Base-by-base conservation (phyloP, 37 sponge, comb jelly and placozoan species). In the Cliona cf. orientalis region DNA sequence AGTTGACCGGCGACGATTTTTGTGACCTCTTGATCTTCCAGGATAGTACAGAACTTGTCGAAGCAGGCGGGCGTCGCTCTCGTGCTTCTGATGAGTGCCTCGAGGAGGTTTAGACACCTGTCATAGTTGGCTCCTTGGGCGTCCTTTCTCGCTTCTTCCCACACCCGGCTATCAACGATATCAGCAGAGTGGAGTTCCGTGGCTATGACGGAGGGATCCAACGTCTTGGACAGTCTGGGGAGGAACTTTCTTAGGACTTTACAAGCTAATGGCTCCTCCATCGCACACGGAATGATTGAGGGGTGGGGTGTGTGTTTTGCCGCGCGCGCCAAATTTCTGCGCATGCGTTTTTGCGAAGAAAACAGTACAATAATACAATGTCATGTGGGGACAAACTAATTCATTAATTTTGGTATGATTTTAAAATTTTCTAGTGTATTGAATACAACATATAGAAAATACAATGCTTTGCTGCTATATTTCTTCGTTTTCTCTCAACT, bases 141-240 rank as follows among this genome's bases (percentile, higher is more conserved):
- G 32, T 42, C 63, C 29, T 12, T 37, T n/a, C 45, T 62, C 42
- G 78, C 78, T 42, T 76, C 32, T 2, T 76, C 78, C 78, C 78
- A 76, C 40, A 7, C 64, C 28, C 33, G n/a, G 28, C 40, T 42
- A 2, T 34, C 42, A 21, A 76, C 38, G 2, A 76, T 34, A 25
- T 34, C 62, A 14, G 37, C 44, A 31, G 63, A 35, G 43, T 43
- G 38, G 42, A 76, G 78, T n/a, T 14, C 34, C 7, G 78, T 76
- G 32, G 78, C 34, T 14, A 76, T 29, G 11, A 29, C 29, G 32
- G 17, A 12, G 42, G 77, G 77, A 33, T 74, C 74, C 36, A 74
- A 57, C 23, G 39, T n/a, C 49, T 14, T 74, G 58, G 74, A 55
- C 57, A 74, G 74, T 12, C 34, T 32, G 38, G 49, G 37, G 3